Evolutionary conservation across 2,797 vertebrate genomes (phyloP), one percentile per base, ranked within the genome.

Genomic region (Yasuhikotakia modesta): DNA sequence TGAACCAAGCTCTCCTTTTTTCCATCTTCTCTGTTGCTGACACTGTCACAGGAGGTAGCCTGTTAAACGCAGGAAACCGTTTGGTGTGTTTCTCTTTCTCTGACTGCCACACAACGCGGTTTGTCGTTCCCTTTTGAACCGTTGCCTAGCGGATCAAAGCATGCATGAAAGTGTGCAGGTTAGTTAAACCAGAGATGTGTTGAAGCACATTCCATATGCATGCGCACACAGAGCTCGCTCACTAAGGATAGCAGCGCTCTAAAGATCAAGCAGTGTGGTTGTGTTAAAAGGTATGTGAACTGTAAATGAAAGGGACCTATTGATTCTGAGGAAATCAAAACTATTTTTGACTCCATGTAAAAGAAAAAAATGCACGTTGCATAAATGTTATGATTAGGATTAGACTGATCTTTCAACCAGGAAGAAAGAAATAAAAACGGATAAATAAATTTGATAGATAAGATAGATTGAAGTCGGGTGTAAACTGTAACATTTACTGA

Each of bases 81-180:
- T 82, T 76, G 69, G 79, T 79, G 70, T 76, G 24, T 78, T 35
- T 74, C 70, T 70, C 70, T 81, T 57, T 73, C 45, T 78, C 80
- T 78, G 57, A 69, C 65, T 77, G 81, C 67, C 73, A 79, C 79
- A 68, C 69, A 64, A 74, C 60, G n/a, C 64, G 35, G 76, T 79
- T 80, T 81, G 76, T 81, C 76, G 24, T 70, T 68, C 65, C 19
- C 78, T 43, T 85, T 81, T 83, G 76, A 85, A 83, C 69, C 35
- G 78, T 68, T 79, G 78, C 78, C 79, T 82, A 21, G 70, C 19
- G 64, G 76, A 85, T 85, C 81, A 83, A 83, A 85, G 83, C 48
- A 22, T 75, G 76, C 79, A 81, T 71, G 73, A 85, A 85, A 73
- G 78, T 78, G 76, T 63, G 52, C 67, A 82, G 79, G 83, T 85